These are phyloP conservation scores for Cremastobaeus sp. DNA, from an alignment of 2,888 invertebrate genomes.

Conservation along the genomic window DNA sequence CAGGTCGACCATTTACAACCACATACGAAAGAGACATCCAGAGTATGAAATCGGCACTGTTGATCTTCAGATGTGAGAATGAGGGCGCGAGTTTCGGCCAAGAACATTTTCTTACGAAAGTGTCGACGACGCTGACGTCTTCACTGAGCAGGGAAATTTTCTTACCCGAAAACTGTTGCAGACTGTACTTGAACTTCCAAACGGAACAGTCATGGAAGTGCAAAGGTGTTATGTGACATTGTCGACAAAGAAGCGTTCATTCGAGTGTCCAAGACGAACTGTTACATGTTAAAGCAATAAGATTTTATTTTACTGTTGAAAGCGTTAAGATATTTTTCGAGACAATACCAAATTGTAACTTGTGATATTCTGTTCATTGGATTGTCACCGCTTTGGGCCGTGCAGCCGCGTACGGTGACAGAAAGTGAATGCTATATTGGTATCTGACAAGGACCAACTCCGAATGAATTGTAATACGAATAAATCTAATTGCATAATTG, in stretches of 20 bases:
- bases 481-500: constrained; percentile 32
- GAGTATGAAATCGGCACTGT: constrained; percentile 63
- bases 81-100: neutral
- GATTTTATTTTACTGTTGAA: constrained; percentile 30
- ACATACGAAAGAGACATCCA: constrained; percentile 69
- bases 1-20: constrained; percentile 70
- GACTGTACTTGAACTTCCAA: too few relatives aligned
- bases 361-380: constrained; percentile 16
- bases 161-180: neutral
- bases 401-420: neutral
- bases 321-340: neutral
- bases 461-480: constrained; percentile 32
- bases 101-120: neutral
- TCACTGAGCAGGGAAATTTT: neutral
- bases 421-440: constrained; percentile 25
- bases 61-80: constrained; percentile 60
- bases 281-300: neutral
- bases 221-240: too few relatives aligned
- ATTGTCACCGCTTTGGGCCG: neutral
- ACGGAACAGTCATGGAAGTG: too few relatives aligned
- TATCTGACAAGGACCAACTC: constrained; percentile 7
- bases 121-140: neutral
- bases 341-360: constrained; percentile 39
- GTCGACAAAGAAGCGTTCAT: too few relatives aligned
- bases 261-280: too few relatives aligned